phyloP scores from a whole-genome alignment of 2,888 invertebrate species.

The Lepeophtheirus nordmannii region DNA sequence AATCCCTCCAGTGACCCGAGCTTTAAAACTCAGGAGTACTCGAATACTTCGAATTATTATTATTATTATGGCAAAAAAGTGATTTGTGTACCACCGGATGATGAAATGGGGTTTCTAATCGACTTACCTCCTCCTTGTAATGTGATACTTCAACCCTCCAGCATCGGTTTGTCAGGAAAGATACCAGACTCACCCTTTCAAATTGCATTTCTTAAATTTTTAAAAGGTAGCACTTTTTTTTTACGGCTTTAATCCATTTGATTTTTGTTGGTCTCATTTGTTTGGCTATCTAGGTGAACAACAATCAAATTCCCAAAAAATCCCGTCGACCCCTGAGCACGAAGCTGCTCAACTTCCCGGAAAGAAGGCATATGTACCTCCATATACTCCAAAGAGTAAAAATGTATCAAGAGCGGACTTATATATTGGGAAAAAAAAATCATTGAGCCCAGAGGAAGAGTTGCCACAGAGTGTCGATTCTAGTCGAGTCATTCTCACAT shows the following conservation, averaged over 20 bases:
- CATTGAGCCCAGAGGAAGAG: too few species aligned
- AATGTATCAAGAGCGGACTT: neutral
- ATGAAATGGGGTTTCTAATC: conserved; percentile 21
- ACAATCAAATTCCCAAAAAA: too few species aligned
- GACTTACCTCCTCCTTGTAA: conserved; percentile 16
- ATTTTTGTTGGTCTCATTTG: too few species aligned
- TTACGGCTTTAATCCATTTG: neutral
- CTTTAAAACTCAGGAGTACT: too few species aligned
- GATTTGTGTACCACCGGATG: conserved; percentile 19
- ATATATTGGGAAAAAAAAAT: too few species aligned
- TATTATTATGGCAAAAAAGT: neutral
- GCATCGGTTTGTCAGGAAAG: conserved; percentile 13
- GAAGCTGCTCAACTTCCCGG: conserved; percentile 2
- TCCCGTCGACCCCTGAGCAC: too few species aligned
- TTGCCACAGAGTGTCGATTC: too few species aligned
- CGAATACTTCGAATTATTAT: too few species aligned
- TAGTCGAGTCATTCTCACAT: too few species aligned
- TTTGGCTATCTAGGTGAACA: too few species aligned
- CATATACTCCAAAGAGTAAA: conserved; percentile 15
- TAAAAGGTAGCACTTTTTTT: neutral
- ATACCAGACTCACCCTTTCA: conserved; percentile 12
- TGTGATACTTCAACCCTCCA: conserved; percentile 17
- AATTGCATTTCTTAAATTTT: conserved; percentile 5
- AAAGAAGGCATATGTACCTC: conserved; percentile 20
- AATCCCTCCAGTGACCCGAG: neutral